These are phyloP conservation scores for Andrena dorsata DNA, from an alignment of 2,888 invertebrate genomes.

Conservation along the genomic window DNA sequence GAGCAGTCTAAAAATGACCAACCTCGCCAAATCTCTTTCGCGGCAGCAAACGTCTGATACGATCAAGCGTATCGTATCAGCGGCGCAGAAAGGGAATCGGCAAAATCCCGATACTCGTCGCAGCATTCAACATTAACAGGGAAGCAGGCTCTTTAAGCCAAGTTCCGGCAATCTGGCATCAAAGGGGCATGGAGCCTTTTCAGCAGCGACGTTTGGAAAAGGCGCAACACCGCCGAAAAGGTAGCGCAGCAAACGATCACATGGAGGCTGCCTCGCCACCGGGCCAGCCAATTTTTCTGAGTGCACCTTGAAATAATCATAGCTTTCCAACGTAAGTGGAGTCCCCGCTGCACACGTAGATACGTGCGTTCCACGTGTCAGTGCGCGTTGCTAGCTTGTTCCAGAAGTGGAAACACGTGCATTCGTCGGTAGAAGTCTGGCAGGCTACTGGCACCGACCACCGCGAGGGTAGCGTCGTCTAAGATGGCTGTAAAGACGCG, in stretches of 20 bases:
- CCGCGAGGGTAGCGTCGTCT: slow-evolving; percentile 41
- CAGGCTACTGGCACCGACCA: slow-evolving; percentile 19
- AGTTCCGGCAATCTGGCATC: slow-evolving; percentile 49
- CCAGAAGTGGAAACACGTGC: slow-evolving; percentile 19
- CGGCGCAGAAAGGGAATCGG: background rate
- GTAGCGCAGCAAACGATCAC: slow-evolving; percentile 21
- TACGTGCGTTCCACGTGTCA: slow-evolving; percentile 1
- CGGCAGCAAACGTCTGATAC: background rate
- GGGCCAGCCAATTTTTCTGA: slow-evolving; percentile 80
- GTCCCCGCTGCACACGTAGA: slow-evolving; percentile 41
- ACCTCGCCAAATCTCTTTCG: background rate
- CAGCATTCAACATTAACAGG: slow-evolving; percentile 31
- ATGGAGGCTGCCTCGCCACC: slow-evolving; percentile 30
- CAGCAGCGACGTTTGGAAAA: slow-evolving; percentile 58
- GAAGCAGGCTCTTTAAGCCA: slow-evolving; percentile 43
- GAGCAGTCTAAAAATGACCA: background rate
- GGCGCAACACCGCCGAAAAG: slow-evolving; percentile 36
- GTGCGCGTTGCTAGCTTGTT: background rate
- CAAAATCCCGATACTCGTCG: slow-evolving; percentile 14
- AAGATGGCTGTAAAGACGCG: slow-evolving; percentile 62
- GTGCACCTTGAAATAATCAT: slow-evolving; percentile 83
- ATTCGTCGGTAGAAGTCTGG: background rate
- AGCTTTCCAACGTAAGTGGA: slow-evolving; percentile 71
- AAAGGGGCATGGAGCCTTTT: slow-evolving; percentile 48
- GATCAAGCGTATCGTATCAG: background rate